Base-by-base conservation (phyloP, 2,113 vertebrate species). In the Megaceryle maxima region DNA sequence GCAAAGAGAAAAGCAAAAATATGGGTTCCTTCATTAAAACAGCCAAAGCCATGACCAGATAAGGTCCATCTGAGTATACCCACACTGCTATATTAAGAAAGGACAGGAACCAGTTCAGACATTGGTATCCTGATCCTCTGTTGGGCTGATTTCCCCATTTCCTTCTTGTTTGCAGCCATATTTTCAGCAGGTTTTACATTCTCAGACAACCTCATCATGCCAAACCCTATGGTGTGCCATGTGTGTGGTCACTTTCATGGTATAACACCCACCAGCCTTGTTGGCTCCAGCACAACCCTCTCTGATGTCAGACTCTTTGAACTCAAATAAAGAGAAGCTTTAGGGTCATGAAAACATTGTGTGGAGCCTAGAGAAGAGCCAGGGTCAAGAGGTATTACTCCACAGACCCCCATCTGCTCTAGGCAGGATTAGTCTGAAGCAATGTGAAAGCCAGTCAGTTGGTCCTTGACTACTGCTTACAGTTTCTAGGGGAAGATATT, bases 291-390 rank as follows among this genome's bases (percentile, higher is more conserved):
- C 68, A 67, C 29, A 93, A 46, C 12, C 9, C 19, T 62, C 37
- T 70, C 41, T 78, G 25, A 55, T 50, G 11, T 70, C 46, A 80
- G 44, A 41, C 18, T 77, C 68, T 77, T 90, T 86, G 73, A 96
- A 70, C 31, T 46, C 51, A 81, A 93, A 83, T 63, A 92, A 93
- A 94, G 60, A 81, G 86, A 88, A 93, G n/a, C 4, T 90, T 86
- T 83, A 83, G 37, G 63, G 39, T 90, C 79, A 46, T n/a, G 46
- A 80, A 69, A 80, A 92, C 41, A 74, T 83, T 90, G 79, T 59
- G 55, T 26, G 31, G 37, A 67, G 33, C 17, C 73, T 67, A 59
- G 68, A 87, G 37, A 51, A 91, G 24, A 78, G 72, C 3, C n/a
- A 67, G 50, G 59, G 83, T 70, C 72, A 95, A 93, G 83, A 83